These are phyloP conservation scores for Ommatoiulus sabulosus DNA, from an alignment of 2,888 invertebrate species.

Conservation along the genomic window DNA sequence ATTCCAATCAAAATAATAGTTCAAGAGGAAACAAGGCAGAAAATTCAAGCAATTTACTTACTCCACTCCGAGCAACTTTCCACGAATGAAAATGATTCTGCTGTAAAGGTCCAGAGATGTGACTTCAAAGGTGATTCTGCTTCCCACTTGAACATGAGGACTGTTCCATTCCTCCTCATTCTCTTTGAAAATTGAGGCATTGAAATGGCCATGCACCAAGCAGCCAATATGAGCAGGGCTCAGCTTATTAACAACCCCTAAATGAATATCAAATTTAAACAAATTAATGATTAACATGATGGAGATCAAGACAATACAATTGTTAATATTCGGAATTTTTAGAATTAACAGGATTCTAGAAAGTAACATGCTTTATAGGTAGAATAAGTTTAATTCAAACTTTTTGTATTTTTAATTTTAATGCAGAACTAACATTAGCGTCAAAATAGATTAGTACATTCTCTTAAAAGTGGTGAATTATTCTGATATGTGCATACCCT, in stretches of 20 bases:
- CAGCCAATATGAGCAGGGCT: constrained; percentile 43
- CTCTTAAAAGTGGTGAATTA: not conserved
- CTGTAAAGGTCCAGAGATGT: not conserved
- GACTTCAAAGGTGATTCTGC: not conserved
- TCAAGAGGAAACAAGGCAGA: not conserved
- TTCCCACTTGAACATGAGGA: not conserved
- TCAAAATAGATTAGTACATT: not conserved
- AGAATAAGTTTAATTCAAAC: no score
- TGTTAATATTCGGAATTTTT: not conserved
- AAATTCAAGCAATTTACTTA: not conserved
- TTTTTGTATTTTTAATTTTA: not conserved
- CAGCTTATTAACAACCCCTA: constrained; percentile 44
- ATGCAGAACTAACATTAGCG: not conserved
- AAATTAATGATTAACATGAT: not conserved
- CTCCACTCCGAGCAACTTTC: not conserved
- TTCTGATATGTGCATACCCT: not conserved
- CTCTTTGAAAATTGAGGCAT: constrained; percentile 17
- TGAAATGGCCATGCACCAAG: constrained; percentile 29
- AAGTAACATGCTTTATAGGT: no score
- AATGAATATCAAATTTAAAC: not conserved
- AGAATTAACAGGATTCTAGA: no score
- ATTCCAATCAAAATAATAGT: not conserved
- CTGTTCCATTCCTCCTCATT: constrained; percentile 17
- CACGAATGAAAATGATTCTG: constrained; percentile 23
- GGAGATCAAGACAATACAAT: not conserved